Base-by-base conservation (phyloP, 2,888 invertebrate species). In the Julus scandinavius region DNA sequence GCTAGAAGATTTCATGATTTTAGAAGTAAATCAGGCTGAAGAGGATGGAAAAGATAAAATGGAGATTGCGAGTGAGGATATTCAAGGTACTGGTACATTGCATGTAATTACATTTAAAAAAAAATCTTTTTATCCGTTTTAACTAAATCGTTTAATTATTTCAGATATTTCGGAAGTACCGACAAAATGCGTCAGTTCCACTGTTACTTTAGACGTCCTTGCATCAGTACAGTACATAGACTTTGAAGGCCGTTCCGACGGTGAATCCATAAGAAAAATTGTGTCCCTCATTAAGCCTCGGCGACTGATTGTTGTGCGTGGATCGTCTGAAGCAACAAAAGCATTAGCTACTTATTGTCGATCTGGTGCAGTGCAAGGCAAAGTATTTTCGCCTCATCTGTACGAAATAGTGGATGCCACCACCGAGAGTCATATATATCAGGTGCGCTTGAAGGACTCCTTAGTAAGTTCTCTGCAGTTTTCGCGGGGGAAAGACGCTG, bases 351-450 rank as follows among this genome's bases (percentile, higher is more conserved):
- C 94, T 88, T 95, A 95, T 91, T 96, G 96, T 89, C 92, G 91
- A 41, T 94, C 94, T 89, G 94, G 94, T 91, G 94, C 95, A 17
- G 95, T 95, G 7, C 91, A 92, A 89, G 92, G 93, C 2, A 94
- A 95, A 90, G 95, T 99, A 1, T 99, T 97, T 92, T 95, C 96
- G 2, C 99, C 99, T 0, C 87, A 86, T 54, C 89, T 93, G 6
- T 92, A 93, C 0, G 98, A 99, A 91, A 94, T 95, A 0, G 95
- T 99, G 4, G 99, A 99, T 92, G 99, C 97, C 0, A 99, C 99
- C 0, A 98, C 98, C 0, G 99, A 99, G 93, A 97, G 98, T 0
- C 97, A 99, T 91, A 99, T 99, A 91, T 99, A 98, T 92, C 99
- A 99, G 94, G 97, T 98, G 89, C 95, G 97, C 88, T 93, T 99